Percentiles rank a stretch among this genome's conserved stretches.
These are phyloP conservation scores for Drosophila tripunctata DNA, from an alignment of 2,888 invertebrate species.

Conservation along the genomic window DNA sequence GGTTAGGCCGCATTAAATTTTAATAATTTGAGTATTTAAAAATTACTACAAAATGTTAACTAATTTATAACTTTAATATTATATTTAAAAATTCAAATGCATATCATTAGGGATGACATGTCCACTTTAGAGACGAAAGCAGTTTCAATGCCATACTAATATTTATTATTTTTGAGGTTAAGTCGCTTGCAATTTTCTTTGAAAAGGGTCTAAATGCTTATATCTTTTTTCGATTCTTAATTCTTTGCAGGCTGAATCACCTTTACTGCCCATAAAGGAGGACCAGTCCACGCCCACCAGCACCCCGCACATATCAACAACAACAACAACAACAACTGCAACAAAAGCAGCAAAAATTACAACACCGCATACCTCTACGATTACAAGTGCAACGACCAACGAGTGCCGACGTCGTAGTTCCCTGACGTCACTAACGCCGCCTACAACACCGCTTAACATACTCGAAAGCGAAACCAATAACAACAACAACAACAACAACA, in stretches of 20 bases:
- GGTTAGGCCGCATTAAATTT: too few species aligned
- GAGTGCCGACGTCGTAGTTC: conserved; percentile 75
- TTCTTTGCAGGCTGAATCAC: conserved; percentile 79
- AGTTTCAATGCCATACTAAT: too few species aligned
- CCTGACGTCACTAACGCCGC: conserved; percentile 26
- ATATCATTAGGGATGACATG: too few species aligned
- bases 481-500: conserved; percentile 44
- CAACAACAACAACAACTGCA: conserved; percentile 33
- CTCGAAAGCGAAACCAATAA: conserved; percentile 45
- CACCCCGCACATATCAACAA: conserved; percentile 73
- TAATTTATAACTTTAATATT: too few species aligned
- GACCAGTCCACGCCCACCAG: conserved; percentile 36
- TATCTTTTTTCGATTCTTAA: background rate
- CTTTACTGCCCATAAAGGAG: conserved; percentile 77
- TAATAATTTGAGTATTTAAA: too few species aligned
- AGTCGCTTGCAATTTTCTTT: too few species aligned
- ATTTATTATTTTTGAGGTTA: background rate
- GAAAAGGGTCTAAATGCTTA: too few species aligned
- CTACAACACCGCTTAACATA: conserved; percentile 17
- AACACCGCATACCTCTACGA: conserved; percentile 1
- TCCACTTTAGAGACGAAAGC: too few species aligned
- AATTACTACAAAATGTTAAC: too few species aligned
- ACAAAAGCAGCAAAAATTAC: conserved; percentile 13
- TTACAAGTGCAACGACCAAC: conserved; percentile 22
- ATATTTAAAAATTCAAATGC: too few species aligned